Evolutionary conservation across 53 echinoderm and acorn worm genomes (phyloP).

Genomic region (Glandiceps talaboti): DNA sequence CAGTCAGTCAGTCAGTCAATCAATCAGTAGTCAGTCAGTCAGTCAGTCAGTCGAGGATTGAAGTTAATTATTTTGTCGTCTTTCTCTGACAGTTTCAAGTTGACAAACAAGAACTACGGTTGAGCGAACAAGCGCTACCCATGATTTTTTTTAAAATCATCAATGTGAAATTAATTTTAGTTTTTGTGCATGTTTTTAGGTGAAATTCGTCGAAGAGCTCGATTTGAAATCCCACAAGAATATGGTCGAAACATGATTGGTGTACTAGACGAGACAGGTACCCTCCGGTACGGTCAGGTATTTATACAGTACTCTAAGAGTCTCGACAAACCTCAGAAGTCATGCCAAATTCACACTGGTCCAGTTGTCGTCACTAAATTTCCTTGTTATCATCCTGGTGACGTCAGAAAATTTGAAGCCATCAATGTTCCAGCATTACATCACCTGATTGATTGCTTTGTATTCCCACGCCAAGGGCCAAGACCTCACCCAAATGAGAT

Average conservation of each 20-base stretch:
- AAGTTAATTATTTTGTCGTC: too few relatives aligned
- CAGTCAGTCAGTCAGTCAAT: too few relatives aligned
- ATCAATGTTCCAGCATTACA: slow-evolving; percentile 15
- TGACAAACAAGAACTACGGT: too few relatives aligned
- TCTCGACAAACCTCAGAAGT: background rate
- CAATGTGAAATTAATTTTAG: too few relatives aligned
- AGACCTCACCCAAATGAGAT: slow-evolving; percentile 16
- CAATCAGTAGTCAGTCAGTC: too few relatives aligned
- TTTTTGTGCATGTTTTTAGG: too few relatives aligned
- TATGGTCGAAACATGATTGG: slow-evolving; percentile 14
- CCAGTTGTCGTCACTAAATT: slow-evolving; percentile 7
- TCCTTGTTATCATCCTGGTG: slow-evolving; percentile 11
- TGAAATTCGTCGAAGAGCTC: background rate
- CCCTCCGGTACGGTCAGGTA: slow-evolving; percentile 9
- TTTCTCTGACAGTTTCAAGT: too few relatives aligned
- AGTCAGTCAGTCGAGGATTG: too few relatives aligned
- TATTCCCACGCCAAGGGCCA: slow-evolving; percentile 5
- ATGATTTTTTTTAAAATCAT: too few relatives aligned
- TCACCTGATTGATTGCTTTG: slow-evolving; percentile 12
- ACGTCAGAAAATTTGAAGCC: slow-evolving; percentile 12
- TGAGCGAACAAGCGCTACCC: too few relatives aligned
- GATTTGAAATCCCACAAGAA: slow-evolving; percentile 6
- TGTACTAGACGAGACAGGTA: slow-evolving; percentile 12
- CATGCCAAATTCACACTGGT: background rate
- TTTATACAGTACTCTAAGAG: slow-evolving; percentile 12